Conservation (phyloP, 2,113 vertebrate genomes). For the Tamias sibiricus region DNA sequence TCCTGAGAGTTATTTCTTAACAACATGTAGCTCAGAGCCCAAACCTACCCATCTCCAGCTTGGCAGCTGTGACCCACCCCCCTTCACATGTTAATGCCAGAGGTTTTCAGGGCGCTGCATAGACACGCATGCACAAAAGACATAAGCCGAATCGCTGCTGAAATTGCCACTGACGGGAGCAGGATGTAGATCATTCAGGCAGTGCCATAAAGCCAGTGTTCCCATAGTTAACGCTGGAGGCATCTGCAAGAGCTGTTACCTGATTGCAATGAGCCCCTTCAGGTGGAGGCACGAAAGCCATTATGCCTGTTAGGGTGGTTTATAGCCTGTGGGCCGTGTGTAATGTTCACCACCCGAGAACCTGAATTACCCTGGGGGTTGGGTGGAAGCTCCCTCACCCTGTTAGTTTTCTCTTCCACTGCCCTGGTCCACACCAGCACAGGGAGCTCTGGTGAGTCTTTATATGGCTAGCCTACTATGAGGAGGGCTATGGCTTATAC, state of each 20-base stretch:
- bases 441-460: background rate
- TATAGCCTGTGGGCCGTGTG: slow-evolving; percentile 74
- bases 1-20: background rate
- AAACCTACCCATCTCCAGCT: background rate
- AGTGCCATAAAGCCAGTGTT: slow-evolving; percentile 75
- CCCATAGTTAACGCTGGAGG: slow-evolving; percentile 81
- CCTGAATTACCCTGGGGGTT: slow-evolving; percentile 67
- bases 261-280: slow-evolving; percentile 75
- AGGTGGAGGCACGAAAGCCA: slow-evolving; percentile 74
- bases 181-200: slow-evolving; percentile 73
- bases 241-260: slow-evolving; percentile 79
- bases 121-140: slow-evolving; percentile 55
- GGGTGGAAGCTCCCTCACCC: slow-evolving; percentile 38
- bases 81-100: background rate
- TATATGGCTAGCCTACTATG: background rate
- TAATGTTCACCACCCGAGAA: slow-evolving; percentile 54
- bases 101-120: background rate
- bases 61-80: background rate
- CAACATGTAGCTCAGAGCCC: background rate
- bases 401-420: background rate
- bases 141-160: slow-evolving; percentile 76
- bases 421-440: background rate
- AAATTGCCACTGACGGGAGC: slow-evolving; percentile 70
- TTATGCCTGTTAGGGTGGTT: slow-evolving; percentile 81
- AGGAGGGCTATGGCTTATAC: background rate